Conservation (phyloP, 2,113 vertebrate species). For the Peromyscus maniculatus region DNA sequence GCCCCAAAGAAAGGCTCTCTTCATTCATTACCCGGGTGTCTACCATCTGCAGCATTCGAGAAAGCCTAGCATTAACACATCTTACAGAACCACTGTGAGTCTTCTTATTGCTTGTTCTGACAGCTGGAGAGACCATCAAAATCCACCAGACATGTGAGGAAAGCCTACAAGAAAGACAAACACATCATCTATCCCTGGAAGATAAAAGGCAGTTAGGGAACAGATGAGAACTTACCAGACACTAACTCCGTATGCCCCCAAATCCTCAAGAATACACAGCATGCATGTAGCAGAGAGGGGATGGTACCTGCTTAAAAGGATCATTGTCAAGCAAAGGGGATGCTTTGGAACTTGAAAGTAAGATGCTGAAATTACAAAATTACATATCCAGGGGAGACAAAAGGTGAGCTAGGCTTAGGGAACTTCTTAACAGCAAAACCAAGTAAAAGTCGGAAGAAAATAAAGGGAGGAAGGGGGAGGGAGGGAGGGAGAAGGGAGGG, state of each 20-base stretch:
- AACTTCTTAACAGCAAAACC: background rate
- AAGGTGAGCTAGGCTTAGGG: background rate
- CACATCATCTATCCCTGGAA: background rate
- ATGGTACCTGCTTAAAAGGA: background rate
- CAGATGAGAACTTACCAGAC: background rate
- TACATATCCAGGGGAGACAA: background rate
- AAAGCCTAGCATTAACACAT: background rate
- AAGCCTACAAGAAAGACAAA: slow-evolving; percentile 43
- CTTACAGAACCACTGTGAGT: background rate
- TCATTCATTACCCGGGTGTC: background rate
- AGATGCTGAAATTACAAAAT: background rate
- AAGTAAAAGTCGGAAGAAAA: background rate
- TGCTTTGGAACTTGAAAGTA: background rate
- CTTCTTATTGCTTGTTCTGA: background rate
- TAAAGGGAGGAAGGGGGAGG: fast-evolving
- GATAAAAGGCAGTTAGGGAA: background rate
- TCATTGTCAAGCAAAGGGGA: background rate
- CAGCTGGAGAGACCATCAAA: background rate
- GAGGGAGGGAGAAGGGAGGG: background rate
- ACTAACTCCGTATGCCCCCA: background rate
- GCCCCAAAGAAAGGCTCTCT: background rate
- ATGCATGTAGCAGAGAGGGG: background rate
- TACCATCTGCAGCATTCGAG: background rate
- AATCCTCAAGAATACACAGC: background rate
- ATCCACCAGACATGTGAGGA: background rate